Evolutionary conservation across 2,888 invertebrate species (phyloP).

Genomic region (Drosophila parthenogenetica): DNA sequence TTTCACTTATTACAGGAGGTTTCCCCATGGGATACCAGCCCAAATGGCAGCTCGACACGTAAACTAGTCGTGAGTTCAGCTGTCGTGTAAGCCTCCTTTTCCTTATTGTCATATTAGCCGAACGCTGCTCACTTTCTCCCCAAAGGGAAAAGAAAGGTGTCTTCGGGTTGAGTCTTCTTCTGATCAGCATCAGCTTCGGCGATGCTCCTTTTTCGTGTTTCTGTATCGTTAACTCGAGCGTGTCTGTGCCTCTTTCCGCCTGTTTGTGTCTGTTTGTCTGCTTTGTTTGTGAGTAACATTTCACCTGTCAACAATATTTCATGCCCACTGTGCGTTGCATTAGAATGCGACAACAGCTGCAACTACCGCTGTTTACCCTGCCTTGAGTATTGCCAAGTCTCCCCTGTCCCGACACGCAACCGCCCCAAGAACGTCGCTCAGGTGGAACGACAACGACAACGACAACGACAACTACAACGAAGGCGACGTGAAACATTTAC

Average conservation of each 20-base stretch:
- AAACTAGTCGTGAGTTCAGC: constrained; percentile 35
- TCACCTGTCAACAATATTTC: constrained; percentile 80
- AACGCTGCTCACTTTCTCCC: constrained; percentile 24
- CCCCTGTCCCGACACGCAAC: constrained; percentile 44
- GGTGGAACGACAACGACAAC: constrained; percentile 55
- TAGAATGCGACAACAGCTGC: constrained; percentile 76
- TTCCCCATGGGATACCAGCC: constrained; percentile 57
- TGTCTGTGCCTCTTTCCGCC: constrained; percentile 35
- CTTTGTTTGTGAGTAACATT: constrained; percentile 43
- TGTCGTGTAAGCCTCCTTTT: constrained; percentile 19
- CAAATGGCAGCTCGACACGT: constrained; percentile 70
- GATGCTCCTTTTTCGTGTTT: constrained; percentile 36
- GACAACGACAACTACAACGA: constrained; percentile 42
- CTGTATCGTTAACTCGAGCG: constrained; percentile 64
- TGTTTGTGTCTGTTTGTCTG: constrained; percentile 13
- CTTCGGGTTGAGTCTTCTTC: background rate
- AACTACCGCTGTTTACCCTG: constrained; percentile 25
- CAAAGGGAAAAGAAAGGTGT: constrained; percentile 6
- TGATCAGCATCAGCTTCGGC: constrained; percentile 32
- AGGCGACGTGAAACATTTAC: constrained; percentile 65
- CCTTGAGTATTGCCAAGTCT: constrained; percentile 27
- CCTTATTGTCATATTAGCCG: constrained; percentile 26
- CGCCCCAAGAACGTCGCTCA: constrained; percentile 63
- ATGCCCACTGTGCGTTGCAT: constrained; percentile 76
- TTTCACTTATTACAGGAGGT: constrained; percentile 66